These are phyloP conservation scores for Caranx melampygus DNA, from an alignment of 2,113 vertebrate genomes.

Conservation along the genomic window DNA sequence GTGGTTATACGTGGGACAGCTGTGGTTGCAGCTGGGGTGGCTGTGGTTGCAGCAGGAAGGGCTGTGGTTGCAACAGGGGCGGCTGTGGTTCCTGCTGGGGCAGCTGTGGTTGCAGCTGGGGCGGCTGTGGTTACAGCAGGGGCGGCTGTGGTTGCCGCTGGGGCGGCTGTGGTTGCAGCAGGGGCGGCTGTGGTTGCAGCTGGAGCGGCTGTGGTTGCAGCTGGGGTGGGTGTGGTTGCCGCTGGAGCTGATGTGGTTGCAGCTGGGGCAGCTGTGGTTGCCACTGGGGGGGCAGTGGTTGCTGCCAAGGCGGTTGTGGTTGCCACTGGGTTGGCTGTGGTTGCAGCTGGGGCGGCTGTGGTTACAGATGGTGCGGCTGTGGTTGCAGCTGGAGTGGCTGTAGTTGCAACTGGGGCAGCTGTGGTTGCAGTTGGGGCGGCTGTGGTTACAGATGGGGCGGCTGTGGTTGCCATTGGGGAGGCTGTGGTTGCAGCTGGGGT, in stretches of 20 bases:
- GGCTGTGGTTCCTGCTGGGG: neutral
- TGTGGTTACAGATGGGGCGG: neutral
- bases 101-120: neutral
- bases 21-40: neutral
- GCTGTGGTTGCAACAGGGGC: neutral
- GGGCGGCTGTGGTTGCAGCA: neutral
- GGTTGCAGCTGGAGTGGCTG: no score
- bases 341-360: neutral
- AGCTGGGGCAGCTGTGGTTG: neutral
- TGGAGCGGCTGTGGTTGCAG: neutral
- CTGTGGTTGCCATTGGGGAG: no score
- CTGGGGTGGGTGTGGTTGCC: neutral
- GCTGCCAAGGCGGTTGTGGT: neutral
- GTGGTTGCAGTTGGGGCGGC: neutral
- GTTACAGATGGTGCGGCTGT: neutral
- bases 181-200: neutral
- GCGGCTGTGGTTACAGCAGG: neutral
- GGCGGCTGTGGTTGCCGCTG: fast-evolving
- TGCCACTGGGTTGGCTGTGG: no score
- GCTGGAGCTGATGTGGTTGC: neutral
- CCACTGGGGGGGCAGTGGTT: neutral
- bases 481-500: no score
- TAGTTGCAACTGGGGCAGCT: no score
- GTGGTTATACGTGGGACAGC: neutral
- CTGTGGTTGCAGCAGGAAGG: neutral